Percentiles rank a stretch among this genome's conserved stretches.
Evolutionary conservation across 2,797 vertebrate genomes (phyloP).

Genomic region (Neosilurus hyrtlii): DNA sequence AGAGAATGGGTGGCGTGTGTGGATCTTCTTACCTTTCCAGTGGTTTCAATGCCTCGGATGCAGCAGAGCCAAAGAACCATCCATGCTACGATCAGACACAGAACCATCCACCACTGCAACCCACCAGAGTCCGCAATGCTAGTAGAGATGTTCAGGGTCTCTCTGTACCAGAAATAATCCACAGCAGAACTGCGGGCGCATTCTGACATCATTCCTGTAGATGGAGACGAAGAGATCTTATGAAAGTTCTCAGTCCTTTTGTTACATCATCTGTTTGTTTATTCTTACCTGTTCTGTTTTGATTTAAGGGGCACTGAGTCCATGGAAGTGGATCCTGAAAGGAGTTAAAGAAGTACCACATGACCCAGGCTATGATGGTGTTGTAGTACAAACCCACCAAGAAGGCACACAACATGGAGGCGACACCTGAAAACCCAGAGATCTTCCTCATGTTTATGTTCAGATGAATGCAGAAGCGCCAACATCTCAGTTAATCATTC

Average conservation of each 20-base stretch:
- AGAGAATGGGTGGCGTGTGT: not conserved
- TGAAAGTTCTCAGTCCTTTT: not conserved
- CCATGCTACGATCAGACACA: constrained; percentile 79
- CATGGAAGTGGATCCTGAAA: constrained; percentile 91
- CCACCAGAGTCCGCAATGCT: constrained; percentile 70
- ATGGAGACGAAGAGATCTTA: not conserved
- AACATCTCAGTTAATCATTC: too few relatives aligned
- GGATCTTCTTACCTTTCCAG: constrained; percentile 81
- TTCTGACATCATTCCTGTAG: constrained; percentile 72
- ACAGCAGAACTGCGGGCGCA: constrained; percentile 78
- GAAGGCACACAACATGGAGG: constrained; percentile 80
- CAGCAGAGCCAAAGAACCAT: constrained; percentile 77
- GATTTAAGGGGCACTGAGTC: constrained; percentile 75
- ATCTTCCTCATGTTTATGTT: not conserved
- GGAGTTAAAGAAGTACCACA: constrained; percentile 99
- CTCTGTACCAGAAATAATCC: constrained; percentile 88
- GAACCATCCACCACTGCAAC: constrained; percentile 82
- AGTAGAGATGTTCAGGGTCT: constrained; percentile 79
- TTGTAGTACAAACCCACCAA: constrained; percentile 83
- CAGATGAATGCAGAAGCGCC: not conserved
- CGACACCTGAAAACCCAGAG: constrained; percentile 69
- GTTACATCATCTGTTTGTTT: not conserved
- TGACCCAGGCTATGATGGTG: constrained; percentile 87
- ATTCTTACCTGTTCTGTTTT: constrained; percentile 72
- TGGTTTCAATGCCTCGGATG: constrained; percentile 85